Base-by-base conservation (phyloP, 2,888 invertebrate species). In the Scrobipalpa atriplicella region DNA sequence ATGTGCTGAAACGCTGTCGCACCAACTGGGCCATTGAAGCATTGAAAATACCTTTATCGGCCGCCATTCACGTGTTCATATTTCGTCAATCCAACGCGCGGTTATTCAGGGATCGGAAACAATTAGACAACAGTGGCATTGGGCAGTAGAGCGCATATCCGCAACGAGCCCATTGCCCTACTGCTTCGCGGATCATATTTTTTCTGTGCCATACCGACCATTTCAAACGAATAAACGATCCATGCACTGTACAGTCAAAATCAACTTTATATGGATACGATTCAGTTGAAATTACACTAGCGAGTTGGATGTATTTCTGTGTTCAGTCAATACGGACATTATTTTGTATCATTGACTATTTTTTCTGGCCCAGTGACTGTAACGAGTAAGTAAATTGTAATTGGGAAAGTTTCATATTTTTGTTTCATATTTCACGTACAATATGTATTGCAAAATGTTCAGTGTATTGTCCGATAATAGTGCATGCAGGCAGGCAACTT, bases 81-180 rank as follows among this genome's bases (percentile, higher is more conserved):
- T 87, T 89, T 86, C 73, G 85, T 89, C 88, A 86, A 89, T 89
- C 87, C 81, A 82, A 82, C 81, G 80, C 81, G 76, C 78, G 85
- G 87, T 85, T 86, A 86, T 89, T 87, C 86, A 86, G 86, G 89
- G 90, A 89, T 92, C 92, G 92, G 92, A 92, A 92, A 90, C 89
- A 92, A 92, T 92, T 92, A 92, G 89, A 86, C 84, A 84, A 84
- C 89, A 85, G 87, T 86, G 89, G 87, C 90, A 88, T 85, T 89
- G 91, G 85, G 77, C 92, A 91, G 79, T 89, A 82, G 86, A 90
- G 88, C 92, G 92, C 82, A 90, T 76, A 87, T 91, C 92, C 92
- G 90, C 78, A 80, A 80, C 79, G 78, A 77, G 79, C 77, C 70
- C 74, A 78, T 73, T 88, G 86, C 81, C 87, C 89, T 82, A 85